These are phyloP conservation scores for Dryoscopus gambensis DNA, from an alignment of 2,113 vertebrate genomes.

Conservation along the genomic window DNA sequence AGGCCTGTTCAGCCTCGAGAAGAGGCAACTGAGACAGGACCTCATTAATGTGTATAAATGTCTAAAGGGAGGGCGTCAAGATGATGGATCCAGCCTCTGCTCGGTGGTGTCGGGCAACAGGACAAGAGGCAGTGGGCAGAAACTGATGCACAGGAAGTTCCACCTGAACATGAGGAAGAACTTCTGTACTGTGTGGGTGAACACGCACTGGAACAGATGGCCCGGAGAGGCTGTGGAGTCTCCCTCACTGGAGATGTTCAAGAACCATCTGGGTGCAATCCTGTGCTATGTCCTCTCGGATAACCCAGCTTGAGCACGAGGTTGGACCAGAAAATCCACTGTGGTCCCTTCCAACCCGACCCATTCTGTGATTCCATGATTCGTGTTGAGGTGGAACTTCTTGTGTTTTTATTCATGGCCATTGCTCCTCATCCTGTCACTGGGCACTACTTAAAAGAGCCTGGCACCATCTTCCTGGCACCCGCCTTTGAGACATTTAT, in stretches of 20 bases:
- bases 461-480: background rate
- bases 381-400: background rate
- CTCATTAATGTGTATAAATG: background rate
- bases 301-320: background rate
- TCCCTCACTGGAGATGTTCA: background rate
- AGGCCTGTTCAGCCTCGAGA: background rate
- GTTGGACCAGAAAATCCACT: background rate
- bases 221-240: background rate
- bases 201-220: fast-evolving
- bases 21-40: background rate
- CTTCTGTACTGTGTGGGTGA: background rate
- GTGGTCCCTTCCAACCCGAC: background rate
- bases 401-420: background rate
- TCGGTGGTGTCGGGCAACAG: fast-evolving
- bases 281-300: background rate
- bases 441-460: background rate
- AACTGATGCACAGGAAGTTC: background rate
- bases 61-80: background rate
- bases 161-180: background rate
- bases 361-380: background rate
- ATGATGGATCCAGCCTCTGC: background rate
- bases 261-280: background rate
- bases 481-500: too few relatives aligned
- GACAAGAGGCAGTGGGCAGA: background rate
- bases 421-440: background rate